Conservation (phyloP, 2,113 vertebrate genomes). For the Orthonyx spaldingii region DNA sequence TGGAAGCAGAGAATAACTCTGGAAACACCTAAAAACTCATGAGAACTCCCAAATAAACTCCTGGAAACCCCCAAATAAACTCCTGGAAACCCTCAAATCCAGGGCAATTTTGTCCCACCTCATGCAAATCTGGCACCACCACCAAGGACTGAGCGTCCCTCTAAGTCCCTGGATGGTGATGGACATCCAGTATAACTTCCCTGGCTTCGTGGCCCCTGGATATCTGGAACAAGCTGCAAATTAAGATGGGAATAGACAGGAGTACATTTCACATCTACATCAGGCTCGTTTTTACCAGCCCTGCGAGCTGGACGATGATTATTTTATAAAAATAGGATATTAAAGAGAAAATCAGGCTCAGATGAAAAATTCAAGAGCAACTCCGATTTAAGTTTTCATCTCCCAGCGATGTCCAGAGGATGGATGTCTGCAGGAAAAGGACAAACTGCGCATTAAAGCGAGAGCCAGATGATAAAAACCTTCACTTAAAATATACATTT, state of each 20-base stretch:
- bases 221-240: background rate
- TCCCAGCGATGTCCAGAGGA: slow-evolving; percentile 1
- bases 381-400: slow-evolving; percentile 30
- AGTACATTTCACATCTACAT: background rate
- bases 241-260: background rate
- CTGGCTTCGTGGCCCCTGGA: background rate
- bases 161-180: background rate
- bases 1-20: background rate
- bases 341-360: slow-evolving; percentile 19
- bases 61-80: background rate
- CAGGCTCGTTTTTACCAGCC: slow-evolving; percentile 21
- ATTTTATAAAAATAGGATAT: slow-evolving; percentile 54
- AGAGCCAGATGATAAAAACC: slow-evolving; percentile 44
- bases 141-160: background rate
- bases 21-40: background rate
- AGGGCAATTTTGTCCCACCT: background rate
- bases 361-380: slow-evolving; percentile 34
- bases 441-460: slow-evolving; percentile 55
- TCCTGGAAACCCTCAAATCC: background rate
- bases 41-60: background rate
- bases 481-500: slow-evolving; percentile 48
- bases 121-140: background rate
- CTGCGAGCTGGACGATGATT: slow-evolving; percentile 40
- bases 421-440: slow-evolving; percentile 51
- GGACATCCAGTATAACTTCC: background rate